These are phyloP conservation scores for Sebastes flavidus DNA, from an alignment of 2,797 vertebrate species.

Conservation along the genomic window DNA sequence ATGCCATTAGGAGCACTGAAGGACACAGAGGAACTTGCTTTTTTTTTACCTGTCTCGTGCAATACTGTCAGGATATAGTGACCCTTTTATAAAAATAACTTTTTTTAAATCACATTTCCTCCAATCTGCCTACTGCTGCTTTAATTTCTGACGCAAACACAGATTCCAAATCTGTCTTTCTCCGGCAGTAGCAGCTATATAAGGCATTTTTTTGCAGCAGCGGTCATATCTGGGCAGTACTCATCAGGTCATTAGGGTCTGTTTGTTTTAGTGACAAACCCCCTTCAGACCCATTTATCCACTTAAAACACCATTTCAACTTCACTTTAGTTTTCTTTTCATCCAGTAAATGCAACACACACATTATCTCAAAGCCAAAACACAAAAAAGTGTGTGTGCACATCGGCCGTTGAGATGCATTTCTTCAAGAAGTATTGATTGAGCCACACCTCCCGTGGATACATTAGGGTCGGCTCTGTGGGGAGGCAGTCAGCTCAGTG, in stretches of 20 bases:
- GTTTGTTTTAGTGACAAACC: conserved; percentile 46
- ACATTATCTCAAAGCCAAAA: neutral
- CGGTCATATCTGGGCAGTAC: conserved; percentile 16
- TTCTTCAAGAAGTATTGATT: conserved; percentile 73
- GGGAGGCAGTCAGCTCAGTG: conserved; percentile 35
- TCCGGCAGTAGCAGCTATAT: neutral
- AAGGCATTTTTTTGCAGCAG: neutral
- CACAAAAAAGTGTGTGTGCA: conserved; percentile 14
- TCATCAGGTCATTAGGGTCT: conserved; percentile 17
- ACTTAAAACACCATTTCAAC: conserved; percentile 37
- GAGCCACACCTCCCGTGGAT: conserved; percentile 57
- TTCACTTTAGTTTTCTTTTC: neutral
- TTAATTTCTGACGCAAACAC: conserved; percentile 31
- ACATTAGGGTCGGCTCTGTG: conserved; percentile 51
- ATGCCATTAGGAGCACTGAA: too few relatives aligned
- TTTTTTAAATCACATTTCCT: rapidly evolving
- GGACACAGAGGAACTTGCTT: too few relatives aligned
- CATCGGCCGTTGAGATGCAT: conserved; percentile 39
- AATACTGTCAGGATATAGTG: too few relatives aligned
- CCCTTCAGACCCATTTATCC: conserved; percentile 42
- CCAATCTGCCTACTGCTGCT: neutral
- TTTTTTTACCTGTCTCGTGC: too few relatives aligned
- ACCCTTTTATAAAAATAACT: too few relatives aligned
- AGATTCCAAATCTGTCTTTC: conserved; percentile 2
- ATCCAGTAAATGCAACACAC: neutral